phyloP scores from a whole-genome alignment of 2,888 invertebrate genomes.

The Philaethria dido region DNA sequence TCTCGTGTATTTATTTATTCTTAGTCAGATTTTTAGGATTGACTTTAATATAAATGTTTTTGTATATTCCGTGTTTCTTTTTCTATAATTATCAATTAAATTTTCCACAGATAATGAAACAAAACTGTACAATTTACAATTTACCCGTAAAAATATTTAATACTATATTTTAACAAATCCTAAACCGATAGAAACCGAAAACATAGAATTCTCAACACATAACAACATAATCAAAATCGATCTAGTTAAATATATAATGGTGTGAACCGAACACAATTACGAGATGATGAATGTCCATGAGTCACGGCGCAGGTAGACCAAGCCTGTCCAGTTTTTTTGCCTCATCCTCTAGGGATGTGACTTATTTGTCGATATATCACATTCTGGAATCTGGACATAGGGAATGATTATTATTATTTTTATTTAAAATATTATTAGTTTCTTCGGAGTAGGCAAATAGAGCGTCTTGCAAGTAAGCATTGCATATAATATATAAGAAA shows the following conservation, averaged over 20 bases:
- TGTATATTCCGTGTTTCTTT: no score
- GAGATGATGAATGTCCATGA: slow-evolving; percentile 53
- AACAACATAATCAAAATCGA: slow-evolving; percentile 29
- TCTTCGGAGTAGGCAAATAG: no score
- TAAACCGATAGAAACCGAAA: neutral
- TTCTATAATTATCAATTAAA: no score
- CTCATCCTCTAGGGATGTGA: slow-evolving; percentile 23
- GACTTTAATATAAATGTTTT: no score
- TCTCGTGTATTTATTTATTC: no score
- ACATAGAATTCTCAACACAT: slow-evolving; percentile 1
- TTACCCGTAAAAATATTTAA: neutral
- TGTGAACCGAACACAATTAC: slow-evolving; percentile 39
- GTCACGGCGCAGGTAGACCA: slow-evolving; percentile 51
- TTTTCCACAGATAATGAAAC: neutral
- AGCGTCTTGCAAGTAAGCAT: no score
- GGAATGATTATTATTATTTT: neutral
- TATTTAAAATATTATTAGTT: no score
- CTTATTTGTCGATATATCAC: slow-evolving; percentile 2
- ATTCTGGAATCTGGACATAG: neutral
- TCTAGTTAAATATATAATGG: slow-evolving; percentile 30
- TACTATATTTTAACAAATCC: neutral
- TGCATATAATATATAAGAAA: no score
- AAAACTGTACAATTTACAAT: neutral
- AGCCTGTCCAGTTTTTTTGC: slow-evolving; percentile 47
- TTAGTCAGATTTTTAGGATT: no score